Evolutionary conservation across 1,140 invertebrate genomes (phyloP).

Genomic region (Neodiprion pinetum): DNA sequence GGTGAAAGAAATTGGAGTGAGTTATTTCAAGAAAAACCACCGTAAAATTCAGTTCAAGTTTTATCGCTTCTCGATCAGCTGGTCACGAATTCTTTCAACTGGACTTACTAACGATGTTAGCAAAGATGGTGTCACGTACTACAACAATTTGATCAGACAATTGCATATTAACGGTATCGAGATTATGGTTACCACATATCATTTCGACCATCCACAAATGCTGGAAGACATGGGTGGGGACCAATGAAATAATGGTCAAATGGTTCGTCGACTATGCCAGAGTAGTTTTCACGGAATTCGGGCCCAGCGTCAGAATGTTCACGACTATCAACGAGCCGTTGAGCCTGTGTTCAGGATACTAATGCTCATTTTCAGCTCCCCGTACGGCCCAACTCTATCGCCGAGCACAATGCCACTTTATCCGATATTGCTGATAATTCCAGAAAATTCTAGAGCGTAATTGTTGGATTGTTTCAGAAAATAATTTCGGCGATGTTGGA

Average conservation of each 20-base stretch:
- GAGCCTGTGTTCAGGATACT: too few species aligned
- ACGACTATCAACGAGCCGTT: conserved; percentile 20
- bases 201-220: conserved; percentile 63
- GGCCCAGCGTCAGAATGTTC: conserved; percentile 28
- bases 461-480: conserved; percentile 44
- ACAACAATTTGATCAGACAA: conserved; percentile 67
- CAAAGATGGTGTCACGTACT: conserved; percentile 63
- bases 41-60: conserved; percentile 40
- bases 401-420: not conserved
- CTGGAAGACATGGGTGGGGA: conserved; percentile 69
- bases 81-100: conserved; percentile 62
- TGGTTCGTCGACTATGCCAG: conserved; percentile 62
- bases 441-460: too few species aligned
- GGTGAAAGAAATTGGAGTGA: conserved; percentile 59
- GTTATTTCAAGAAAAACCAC: conserved; percentile 19
- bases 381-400: conserved; percentile 19
- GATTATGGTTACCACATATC: conserved; percentile 40
- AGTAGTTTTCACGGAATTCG: conserved; percentile 27
- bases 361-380: conserved; percentile 22
- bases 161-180: conserved; percentile 43
- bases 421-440: too few species aligned
- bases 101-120: conserved; percentile 60
- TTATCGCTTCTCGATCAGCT: conserved; percentile 68
- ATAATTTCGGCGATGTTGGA: conserved; percentile 50
- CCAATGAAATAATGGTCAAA: conserved; percentile 58